Evolutionary conservation across 2,113 vertebrate genomes (phyloP).

Genomic region (Picathartes gymnocephalus): DNA sequence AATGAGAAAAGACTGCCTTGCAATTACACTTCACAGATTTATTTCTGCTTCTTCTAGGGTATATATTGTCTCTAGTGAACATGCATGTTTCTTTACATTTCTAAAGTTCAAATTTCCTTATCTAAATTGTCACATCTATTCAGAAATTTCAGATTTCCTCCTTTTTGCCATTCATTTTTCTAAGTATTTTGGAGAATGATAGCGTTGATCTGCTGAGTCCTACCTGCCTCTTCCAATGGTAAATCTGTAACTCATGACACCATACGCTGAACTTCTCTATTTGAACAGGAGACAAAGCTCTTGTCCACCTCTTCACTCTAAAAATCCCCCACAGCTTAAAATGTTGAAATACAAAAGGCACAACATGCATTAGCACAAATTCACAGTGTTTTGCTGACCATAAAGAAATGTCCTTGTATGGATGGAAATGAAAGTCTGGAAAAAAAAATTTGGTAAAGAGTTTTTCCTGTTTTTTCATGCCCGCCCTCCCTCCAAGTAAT

Average conservation of each 20-base stretch:
- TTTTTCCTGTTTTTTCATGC: background rate
- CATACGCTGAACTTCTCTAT: background rate
- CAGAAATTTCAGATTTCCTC: background rate
- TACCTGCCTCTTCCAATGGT: background rate
- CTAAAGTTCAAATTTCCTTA: background rate
- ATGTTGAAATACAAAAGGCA: background rate
- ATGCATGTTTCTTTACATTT: background rate
- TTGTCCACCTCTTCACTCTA: background rate
- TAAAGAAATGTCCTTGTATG: background rate
- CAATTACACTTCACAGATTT: constrained; percentile 50
- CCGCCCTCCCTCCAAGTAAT: background rate
- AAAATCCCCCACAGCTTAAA: background rate
- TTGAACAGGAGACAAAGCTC: background rate
- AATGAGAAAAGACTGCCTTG: constrained; percentile 34
- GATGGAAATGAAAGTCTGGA: background rate
- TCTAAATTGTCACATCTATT: background rate
- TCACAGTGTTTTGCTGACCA: background rate
- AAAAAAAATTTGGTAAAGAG: background rate
- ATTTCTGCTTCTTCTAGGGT: constrained; percentile 31
- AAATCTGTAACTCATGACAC: background rate
- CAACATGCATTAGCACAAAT: background rate
- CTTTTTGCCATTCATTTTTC: background rate
- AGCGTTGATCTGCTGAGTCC: background rate
- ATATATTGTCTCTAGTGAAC: background rate
- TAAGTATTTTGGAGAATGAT: background rate